Evolutionary conservation across 2,797 vertebrate genomes (phyloP), one percentile per base, ranked within the genome.

Genomic region (Sebastes trivittatus): DNA sequence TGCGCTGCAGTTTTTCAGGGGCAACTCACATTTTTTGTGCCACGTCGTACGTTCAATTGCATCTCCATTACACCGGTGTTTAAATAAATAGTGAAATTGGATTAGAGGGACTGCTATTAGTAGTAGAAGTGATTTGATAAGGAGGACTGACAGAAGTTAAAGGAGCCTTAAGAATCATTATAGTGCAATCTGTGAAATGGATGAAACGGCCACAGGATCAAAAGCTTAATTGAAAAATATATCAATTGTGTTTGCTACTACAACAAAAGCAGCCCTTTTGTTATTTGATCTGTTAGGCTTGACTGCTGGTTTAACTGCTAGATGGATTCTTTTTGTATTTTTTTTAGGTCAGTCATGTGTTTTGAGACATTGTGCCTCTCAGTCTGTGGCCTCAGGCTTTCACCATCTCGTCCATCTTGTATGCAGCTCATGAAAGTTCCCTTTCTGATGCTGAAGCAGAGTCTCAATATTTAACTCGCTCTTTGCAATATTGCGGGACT

Each of bases 31-130:
- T 67, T 67, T 77, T 18, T 75, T 52, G 58, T 70, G 69, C 74
- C 65, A 34, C 7, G 18, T 76, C 59, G 29, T 54, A 54, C 49
- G 36, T 81, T 81, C 42, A 72, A 23, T 62, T 85, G 54, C 52
- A 56, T 58, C 77, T 79, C 63, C n/a, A 66, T 90, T 84, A 72
- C 2, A 2, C 18, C 2, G 2, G 20, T 66, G 63, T 88, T 89
- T 85, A 72, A 90, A 82, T 74, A 81, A 83, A 81, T 73, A 32
- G 38, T 72, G 32, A 80, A 67, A 72, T 71, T 36, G 29, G 64
- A 80, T 86, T 32, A 56, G 14, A 82, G 42, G 22, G 36, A 70
- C 58, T 42, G 63, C 34, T 42, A 54, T 77, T 84, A n/a, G 32
- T 56, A 22, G 38, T 30, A 76, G 22, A 83, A 72, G 11, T 70